Percentiles rank a stretch among this genome's conserved stretches.
Conservation (phyloP, 2,113 vertebrate species). For the Ciconia boyciana region DNA sequence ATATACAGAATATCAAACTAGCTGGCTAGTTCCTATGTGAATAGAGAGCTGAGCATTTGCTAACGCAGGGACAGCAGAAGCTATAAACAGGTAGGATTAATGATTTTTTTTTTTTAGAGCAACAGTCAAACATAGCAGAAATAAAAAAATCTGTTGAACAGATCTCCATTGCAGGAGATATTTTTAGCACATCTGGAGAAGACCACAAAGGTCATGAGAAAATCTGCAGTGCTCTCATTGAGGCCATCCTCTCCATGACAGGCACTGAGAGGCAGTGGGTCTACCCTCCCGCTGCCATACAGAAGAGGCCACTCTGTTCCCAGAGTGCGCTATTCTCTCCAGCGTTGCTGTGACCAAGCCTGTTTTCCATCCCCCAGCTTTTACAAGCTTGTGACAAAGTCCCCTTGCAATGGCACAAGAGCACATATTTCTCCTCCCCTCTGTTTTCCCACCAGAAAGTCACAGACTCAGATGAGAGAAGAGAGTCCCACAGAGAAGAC, state of each 20-base stretch:
- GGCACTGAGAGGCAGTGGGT: background rate
- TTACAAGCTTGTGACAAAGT: background rate
- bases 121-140: background rate
- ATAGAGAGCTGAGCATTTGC: background rate
- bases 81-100: background rate
- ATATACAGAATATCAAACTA: background rate
- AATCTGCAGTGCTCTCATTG: background rate
- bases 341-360: background rate
- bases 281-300: background rate
- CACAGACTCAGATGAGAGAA: background rate
- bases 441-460: background rate
- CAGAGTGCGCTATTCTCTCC: background rate
- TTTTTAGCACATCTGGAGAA: background rate
- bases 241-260: background rate
- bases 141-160: background rate
- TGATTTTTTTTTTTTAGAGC: background rate
- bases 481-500: background rate
- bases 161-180: background rate
- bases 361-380: background rate
- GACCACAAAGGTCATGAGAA: background rate
- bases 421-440: background rate
- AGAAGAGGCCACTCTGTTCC: background rate
- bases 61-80: fast-evolving
- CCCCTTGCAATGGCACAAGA: background rate
- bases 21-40: background rate